phyloP scores from a whole-genome alignment of 2,113 vertebrate species.

The Poeciliopsis prolifica region DNA sequence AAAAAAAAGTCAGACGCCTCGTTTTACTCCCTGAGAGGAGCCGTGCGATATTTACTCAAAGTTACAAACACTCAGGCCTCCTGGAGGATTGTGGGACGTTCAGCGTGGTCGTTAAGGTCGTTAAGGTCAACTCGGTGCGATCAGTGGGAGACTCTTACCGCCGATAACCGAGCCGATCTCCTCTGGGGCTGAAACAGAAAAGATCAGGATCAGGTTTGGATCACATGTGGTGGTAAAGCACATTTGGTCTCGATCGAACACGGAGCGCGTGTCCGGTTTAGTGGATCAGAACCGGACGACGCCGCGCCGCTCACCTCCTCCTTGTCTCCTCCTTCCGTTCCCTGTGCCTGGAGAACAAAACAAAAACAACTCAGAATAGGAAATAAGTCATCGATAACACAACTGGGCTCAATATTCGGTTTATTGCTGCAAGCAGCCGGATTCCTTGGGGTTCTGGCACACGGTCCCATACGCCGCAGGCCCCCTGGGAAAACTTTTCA shows the following conservation, averaged over 20 bases:
- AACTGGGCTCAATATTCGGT: neutral
- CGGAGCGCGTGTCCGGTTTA: neutral
- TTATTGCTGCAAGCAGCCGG: conserved; percentile 28
- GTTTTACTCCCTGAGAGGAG: too few relatives aligned
- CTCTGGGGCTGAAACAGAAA: conserved; percentile 87
- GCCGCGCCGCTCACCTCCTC: conserved; percentile 85
- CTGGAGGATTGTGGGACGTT: too few relatives aligned
- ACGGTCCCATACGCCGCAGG: conserved; percentile 29
- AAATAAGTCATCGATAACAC: neutral
- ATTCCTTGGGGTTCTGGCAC: conserved; percentile 4
- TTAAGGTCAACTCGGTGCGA: too few relatives aligned
- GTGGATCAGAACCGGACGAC: neutral
- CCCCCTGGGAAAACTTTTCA: conserved; percentile 67
- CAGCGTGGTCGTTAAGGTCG: neutral
- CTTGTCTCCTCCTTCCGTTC: conserved; percentile 83
- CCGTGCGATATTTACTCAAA: neutral
- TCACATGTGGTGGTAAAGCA: neutral
- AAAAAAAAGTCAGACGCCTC: too few relatives aligned
- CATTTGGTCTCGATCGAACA: neutral
- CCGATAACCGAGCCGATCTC: conserved; percentile 92
- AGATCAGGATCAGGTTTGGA: neutral
- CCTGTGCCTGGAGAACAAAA: conserved; percentile 70
- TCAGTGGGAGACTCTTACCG: conserved; percentile 80
- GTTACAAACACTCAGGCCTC: neutral
- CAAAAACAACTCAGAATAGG: conserved; percentile 1